phyloP scores from a whole-genome alignment of 2,888 invertebrate species.

The Cephus pygmeus region DNA sequence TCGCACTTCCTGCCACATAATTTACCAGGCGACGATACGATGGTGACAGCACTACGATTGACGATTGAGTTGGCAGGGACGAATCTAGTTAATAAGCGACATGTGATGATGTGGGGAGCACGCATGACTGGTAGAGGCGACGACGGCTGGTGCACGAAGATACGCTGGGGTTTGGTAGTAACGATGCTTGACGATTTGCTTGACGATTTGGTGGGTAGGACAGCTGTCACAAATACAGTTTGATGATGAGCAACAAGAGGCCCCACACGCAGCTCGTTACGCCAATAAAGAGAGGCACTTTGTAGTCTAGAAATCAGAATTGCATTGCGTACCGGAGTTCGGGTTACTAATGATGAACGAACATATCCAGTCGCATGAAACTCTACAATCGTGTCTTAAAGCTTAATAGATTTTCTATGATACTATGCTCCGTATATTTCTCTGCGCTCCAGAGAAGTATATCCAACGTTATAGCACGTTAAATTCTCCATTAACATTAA shows the following conservation, averaged over 20 bases:
- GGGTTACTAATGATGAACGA: conserved; percentile 54
- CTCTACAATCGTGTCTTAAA: neutral
- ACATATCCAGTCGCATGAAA: conserved; percentile 14
- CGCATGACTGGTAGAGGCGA: conserved; percentile 64
- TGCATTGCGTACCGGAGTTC: conserved; percentile 63
- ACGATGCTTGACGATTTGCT: conserved; percentile 59
- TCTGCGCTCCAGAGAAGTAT: neutral
- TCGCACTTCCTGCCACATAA: conserved; percentile 44
- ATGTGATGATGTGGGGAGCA: conserved; percentile 62
- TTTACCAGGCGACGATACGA: conserved; percentile 61
- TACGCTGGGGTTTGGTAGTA: conserved; percentile 60
- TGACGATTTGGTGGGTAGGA: conserved; percentile 57
- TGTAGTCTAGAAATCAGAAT: conserved; percentile 67
- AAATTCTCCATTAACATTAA: neutral
- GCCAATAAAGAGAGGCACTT: conserved; percentile 86
- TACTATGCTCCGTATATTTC: neutral
- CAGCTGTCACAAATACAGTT: conserved; percentile 74
- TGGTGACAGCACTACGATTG: conserved; percentile 60
- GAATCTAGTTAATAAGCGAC: conserved; percentile 64
- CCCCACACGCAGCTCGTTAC: conserved; percentile 92
- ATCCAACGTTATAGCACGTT: neutral
- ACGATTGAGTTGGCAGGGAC: conserved; percentile 59
- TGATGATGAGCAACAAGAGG: conserved; percentile 79
- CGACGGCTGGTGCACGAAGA: conserved; percentile 53
- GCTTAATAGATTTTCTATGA: neutral